Base-by-base conservation (phyloP, 2,888 invertebrate species). In the Drosophila ezoana region DNA sequence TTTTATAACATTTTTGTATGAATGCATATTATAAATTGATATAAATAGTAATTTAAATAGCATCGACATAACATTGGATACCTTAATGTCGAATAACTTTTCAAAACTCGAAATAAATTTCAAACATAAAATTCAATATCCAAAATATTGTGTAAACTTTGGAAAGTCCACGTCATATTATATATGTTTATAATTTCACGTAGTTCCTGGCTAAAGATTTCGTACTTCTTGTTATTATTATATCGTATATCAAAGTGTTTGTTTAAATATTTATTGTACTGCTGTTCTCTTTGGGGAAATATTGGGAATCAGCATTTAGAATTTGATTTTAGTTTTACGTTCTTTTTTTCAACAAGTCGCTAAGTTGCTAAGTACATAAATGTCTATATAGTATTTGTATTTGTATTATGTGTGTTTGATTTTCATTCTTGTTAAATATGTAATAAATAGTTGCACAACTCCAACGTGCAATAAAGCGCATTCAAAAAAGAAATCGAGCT, bases 321-420 rank as follows among this genome's bases (percentile, higher is more conserved):
- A 86, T 84, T 89, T 84, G 84, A 83, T 89, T 80, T 78, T 65
- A 54, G 58, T 60, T 75, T 77, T 52, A 13, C 28, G 8, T 28
- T 28, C 28, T 6, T n/a, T 40, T 9, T 40, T 16, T 79, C 65
- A 88, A 86, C 88, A 86, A 88, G 70, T 83, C 74, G 68, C 88
- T 85, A 87, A 87, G 73, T 69, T 84, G 28, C 87, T 85, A 88
- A 87, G 87, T 83, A 86, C 83, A 76, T 88, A 78, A 69, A 70
- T 83, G 74, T 87, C 59, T 86, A 65, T 67, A 41, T 63, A 41
- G 51, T 81, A 68, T 54, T 62, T 57, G 54, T 78, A 66, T 74
- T 80, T 86, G 70, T 87, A 65, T 88, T 20, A 5, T 78, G 59
- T 70, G 59, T 81, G 71, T 81, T 82, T 82, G 82, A 82, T 89